A percentile compares a stretch with the other conserved stretches of the same genome.
These are phyloP conservation scores for Andrena fulva DNA, from an alignment of 2,888 invertebrate genomes.

Conservation along the genomic window DNA sequence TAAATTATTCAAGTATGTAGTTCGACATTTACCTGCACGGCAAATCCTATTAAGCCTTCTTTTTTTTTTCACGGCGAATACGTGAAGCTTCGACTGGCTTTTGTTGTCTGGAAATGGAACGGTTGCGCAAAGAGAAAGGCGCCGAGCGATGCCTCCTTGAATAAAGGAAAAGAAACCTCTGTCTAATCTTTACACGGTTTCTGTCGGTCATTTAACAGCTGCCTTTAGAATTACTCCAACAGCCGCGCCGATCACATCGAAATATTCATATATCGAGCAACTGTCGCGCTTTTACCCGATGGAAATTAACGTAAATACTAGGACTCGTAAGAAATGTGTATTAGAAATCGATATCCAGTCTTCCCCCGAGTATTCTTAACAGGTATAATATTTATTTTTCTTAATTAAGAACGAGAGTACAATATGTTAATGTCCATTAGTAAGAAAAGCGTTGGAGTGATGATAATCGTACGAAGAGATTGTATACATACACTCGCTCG, in stretches of 20 bases:
- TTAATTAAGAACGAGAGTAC: neutral
- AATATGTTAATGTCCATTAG: neutral
- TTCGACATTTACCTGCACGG: constrained; percentile 53
- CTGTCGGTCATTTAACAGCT: constrained; percentile 41
- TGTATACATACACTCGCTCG: neutral
- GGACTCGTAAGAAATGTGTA: neutral
- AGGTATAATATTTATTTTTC: neutral
- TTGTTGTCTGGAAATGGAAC: constrained; percentile 68
- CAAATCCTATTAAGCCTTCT: constrained; percentile 62
- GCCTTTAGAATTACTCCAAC: constrained; percentile 51
- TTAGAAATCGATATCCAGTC: neutral
- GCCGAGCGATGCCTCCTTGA: constrained; percentile 66
- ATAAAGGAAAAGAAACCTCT: constrained; percentile 64
- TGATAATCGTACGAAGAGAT: too few species aligned
- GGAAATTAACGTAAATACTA: neutral
- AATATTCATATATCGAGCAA: neutral
- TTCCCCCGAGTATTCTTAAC: neutral
- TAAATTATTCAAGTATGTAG: constrained; percentile 58
- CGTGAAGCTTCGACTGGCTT: constrained; percentile 64
- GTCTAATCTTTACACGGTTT: constrained; percentile 63
- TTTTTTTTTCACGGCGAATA: constrained; percentile 46
- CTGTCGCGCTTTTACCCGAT: neutral
- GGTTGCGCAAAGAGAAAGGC: constrained; percentile 68
- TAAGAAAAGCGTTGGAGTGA: neutral
- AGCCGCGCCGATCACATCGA: constrained; percentile 9